These are phyloP conservation scores for Yponomeuta malinellus DNA, from an alignment of 2,888 invertebrate genomes.

Conservation along the genomic window DNA sequence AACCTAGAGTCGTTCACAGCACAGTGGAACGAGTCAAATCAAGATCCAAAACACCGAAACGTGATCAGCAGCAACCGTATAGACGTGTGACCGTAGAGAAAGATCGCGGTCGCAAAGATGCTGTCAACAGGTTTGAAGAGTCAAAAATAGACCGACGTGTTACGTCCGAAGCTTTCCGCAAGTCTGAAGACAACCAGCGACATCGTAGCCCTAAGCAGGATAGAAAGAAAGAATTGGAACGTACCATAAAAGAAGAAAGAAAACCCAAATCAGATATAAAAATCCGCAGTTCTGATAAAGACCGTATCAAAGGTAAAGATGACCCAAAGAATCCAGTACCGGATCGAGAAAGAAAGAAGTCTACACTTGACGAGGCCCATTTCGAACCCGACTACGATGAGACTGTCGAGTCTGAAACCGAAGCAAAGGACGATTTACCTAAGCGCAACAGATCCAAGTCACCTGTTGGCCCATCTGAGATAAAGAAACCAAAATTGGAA, in stretches of 20 bases:
- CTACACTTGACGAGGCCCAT: conserved; percentile 81
- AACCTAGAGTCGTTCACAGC: conserved; percentile 72
- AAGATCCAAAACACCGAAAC: conserved; percentile 68
- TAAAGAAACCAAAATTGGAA: conserved; percentile 53
- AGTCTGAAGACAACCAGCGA: conserved; percentile 39
- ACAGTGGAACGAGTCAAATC: conserved; percentile 74
- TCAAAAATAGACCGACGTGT: conserved; percentile 36
- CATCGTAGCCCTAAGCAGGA: conserved; percentile 36
- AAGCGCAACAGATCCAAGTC: conserved; percentile 57
- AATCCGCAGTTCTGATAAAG: conserved; percentile 23
- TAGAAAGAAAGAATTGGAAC: conserved; percentile 37
- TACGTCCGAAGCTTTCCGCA: conserved; percentile 34
- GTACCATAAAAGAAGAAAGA: conserved; percentile 36
- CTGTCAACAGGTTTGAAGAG: conserved; percentile 33
- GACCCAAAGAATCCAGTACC: conserved; percentile 34
- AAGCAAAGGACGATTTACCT: conserved; percentile 71
- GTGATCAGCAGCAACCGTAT: conserved; percentile 62
- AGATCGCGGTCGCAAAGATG: conserved; percentile 58
- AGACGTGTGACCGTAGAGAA: conserved; percentile 69
- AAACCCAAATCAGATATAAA: conserved; percentile 33
- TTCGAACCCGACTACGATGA: conserved; percentile 86
- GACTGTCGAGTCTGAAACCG: conserved; percentile 76
- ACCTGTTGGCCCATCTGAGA: conserved; percentile 37
- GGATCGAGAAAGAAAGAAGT: conserved; percentile 78
- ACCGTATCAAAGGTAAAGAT: conserved; percentile 30